A percentile compares a stretch with the other conserved stretches of the same genome.
phyloP scores from a whole-genome alignment of 1,140 invertebrate genomes.

The Drosophila lacertosa region DNA sequence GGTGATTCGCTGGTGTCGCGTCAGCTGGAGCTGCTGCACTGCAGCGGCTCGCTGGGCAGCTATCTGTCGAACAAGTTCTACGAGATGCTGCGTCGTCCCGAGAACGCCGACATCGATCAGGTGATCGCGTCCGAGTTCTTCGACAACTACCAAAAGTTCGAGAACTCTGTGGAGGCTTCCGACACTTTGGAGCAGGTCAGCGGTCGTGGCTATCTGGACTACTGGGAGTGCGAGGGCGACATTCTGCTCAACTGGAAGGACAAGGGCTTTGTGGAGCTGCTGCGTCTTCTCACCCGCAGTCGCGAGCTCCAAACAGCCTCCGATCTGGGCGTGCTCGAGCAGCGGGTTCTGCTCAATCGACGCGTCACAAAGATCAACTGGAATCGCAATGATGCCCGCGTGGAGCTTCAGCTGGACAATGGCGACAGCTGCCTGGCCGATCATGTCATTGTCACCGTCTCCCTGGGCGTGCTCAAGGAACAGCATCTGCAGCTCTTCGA shows the following conservation, averaged over 20 bases:
- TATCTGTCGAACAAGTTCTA: constrained; percentile 83
- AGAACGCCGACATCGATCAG: constrained; percentile 74
- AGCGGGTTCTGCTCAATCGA: constrained; percentile 84
- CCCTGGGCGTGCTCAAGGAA: constrained; percentile 89
- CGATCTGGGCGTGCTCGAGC: constrained; percentile 68
- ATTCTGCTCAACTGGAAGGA: constrained; percentile 87
- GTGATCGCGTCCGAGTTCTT: constrained; percentile 84
- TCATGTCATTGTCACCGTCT: constrained; percentile 88
- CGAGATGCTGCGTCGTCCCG: constrained; percentile 66
- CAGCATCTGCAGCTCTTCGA: constrained; percentile 86
- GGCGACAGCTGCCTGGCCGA: constrained; percentile 86
- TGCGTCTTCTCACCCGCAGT: constrained; percentile 86
- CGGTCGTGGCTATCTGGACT: constrained; percentile 85
- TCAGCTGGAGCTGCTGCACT: constrained; percentile 71
- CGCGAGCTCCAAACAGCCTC: constrained; percentile 74
- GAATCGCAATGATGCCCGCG: constrained; percentile 78
- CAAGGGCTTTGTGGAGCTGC: constrained; percentile 86
- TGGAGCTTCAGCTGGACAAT: constrained; percentile 86
- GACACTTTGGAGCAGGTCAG: constrained; percentile 87
- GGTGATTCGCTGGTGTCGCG: constrained; percentile 72
- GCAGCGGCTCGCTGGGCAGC: constrained; percentile 84
- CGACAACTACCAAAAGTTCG: constrained; percentile 86
- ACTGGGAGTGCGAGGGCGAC: constrained; percentile 87
- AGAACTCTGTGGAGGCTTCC: constrained; percentile 86
- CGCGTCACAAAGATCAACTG: constrained; percentile 85